Evolutionary conservation across 2,797 vertebrate species (phyloP), one percentile per base, ranked within the genome.

Genomic region (Microcaecilia unicolor): DNA sequence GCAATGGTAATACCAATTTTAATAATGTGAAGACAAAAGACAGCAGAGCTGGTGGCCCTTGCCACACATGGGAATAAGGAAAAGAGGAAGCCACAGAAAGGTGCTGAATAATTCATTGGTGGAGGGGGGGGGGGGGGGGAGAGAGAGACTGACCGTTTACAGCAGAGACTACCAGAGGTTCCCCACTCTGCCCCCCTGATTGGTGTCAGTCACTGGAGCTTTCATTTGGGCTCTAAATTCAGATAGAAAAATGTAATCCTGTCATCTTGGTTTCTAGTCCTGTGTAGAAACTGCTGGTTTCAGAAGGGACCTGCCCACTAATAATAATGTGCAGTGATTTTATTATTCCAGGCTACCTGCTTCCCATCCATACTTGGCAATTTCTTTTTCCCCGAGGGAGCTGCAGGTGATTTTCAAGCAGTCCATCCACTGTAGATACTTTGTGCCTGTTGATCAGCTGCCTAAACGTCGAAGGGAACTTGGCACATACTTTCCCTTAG

Each of bases 1-100:
- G 58, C 55, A 61, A 64, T 63, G 50, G 54, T 57, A 72, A 68
- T 62, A 53, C 34, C 36, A 37, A 53, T 64, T 62, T 66, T 61
- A 66, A 74, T 66, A 72, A 62, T 15, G 31, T 27, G 17, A 31
- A 36, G 48, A 38, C 10, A 48, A 54, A 17, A 61, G 62, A 43
- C 36, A 46, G 28, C 26, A 44, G 18, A 15, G 32, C 33, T 48
- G 39, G 32, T 13, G 0, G 4, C 17, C 28, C 45, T 56, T 3
- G 2, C 28, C 21, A 44, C 25, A 42, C 61, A 51, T 36, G 16
- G 31, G 23, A 51, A 36, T 22, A 31, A 36, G 31, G 38, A 13
- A 22, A 15, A 5, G 31, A 34, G 21, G 55, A 38, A 28, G 43
- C 25, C 46, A 48, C 44, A 29, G 18, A 58, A 61, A 49, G 4